Base-by-base conservation (phyloP, 2,797 vertebrate genomes). In the Sebastes itinus region DNA sequence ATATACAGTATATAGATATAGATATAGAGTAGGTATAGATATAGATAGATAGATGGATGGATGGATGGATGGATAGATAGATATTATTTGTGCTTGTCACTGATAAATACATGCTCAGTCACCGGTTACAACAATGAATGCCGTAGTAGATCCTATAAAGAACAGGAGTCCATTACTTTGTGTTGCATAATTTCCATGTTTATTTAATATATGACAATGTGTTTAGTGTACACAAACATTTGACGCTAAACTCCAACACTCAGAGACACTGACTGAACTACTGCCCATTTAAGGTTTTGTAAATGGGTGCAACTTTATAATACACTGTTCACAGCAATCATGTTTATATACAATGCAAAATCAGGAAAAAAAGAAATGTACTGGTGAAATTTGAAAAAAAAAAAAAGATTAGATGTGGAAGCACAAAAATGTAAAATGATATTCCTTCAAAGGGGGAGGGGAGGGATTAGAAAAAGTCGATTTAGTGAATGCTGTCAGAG, bases 191-290 rank as follows among this genome's bases (percentile, higher is more conserved):
- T 95, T 96, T 96, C 92, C 96, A 98, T 96, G 91, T 98, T 99
- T 98, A 99, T 99, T 99, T 97, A 92, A 93, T 96, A 96, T 96
- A 92, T 92, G 95, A 98, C 96, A 97, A 96, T 95, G 95, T 96
- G 94, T 95, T 95, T 95, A 94, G 96, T 95, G 96, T 95, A 95
- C 96, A 96, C 95, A 95, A 96, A 97, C 93, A 95, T 96, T 88
- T 96, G 94, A 95, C 93, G 95, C 92, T 91, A 95, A 94, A 96
- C 87, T 93, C 95, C 94, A 95, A 95, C 95, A 95, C 95, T 95
- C 93, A 94, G 89, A 94, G 91, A 97, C 96, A 94, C 90, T 86
- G 89, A 96, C 92, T 95, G 91, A 94, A 94, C 94, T 93, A 96
- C 95, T 92, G 91, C 92, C 94, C 93, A 95, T 93, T 94, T 89